Base-by-base conservation (phyloP, 2,888 invertebrate species). In the Stramonita haemastoma region DNA sequence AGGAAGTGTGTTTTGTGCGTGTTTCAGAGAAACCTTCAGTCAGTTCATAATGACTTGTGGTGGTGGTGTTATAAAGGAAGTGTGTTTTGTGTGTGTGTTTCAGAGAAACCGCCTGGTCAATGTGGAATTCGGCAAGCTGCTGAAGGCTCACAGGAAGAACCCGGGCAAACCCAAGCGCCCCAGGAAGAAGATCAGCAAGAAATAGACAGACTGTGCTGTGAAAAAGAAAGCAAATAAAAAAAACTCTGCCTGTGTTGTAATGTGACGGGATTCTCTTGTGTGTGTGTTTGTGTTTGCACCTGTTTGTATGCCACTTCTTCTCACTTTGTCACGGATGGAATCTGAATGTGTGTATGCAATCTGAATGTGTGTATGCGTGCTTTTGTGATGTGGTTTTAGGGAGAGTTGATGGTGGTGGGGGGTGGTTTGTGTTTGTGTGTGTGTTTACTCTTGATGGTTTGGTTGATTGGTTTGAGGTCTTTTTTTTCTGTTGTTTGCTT, bases 101-200 rank as follows among this genome's bases (percentile, higher is more conserved):
- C 94, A 96, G 95, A 95, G 96, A 91, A 96, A 96, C 94, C 95
- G 96, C 87, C 91, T 96, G 86, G 94, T 96, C 92, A 94, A 95
- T 92, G 92, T 95, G 32, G 96, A 96, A 93, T 95, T 95, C 92
- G 96, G 95, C 88, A 96, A 96, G 92, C 93, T 96, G 92, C 95
- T 94, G 93, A 96, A 96, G 92, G 94, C 94, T 73, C 92, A 93
- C 79, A 96, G 95, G 92, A 95, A 93, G 89, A 89, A 90, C 26
- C 92, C 93, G 66, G 86, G 90, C 77, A 92, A 92, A 66, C 87
- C 89, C 56, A 91, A 91, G 86, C 88, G 85, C 19, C 56, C 77
- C 89, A 90, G 89, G 56, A 88, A 86, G 60, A 88, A 83, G 19
- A 66, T 79, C 66, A 89, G 84, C 79, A 87, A 85, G 66, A 77